A percentile compares a stretch with the other conserved stretches of the same genome.
Conservation (phyloP, 2,113 vertebrate genomes). For the Antechinus flavipes region DNA sequence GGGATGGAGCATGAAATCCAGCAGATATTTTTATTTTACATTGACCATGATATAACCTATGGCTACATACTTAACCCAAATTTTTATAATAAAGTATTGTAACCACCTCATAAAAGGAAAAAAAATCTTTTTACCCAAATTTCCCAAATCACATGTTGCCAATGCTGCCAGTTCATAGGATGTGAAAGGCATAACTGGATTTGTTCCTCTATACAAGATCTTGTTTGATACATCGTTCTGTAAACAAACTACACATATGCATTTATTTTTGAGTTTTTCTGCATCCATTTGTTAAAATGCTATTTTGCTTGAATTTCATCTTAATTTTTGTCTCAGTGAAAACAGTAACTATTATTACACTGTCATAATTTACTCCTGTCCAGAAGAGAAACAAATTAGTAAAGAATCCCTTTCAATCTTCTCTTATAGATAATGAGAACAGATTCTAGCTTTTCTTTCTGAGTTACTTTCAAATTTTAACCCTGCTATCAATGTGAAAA, state of each 20-base stretch:
- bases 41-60: too few relatives aligned
- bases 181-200: background rate
- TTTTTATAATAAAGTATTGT: background rate
- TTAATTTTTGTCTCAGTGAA: background rate
- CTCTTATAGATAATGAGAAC: background rate
- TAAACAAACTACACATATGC: background rate
- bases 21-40: background rate
- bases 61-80: too few relatives aligned
- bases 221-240: background rate
- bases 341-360: background rate
- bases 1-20: background rate
- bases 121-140: background rate
- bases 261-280: background rate
- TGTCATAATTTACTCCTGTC: background rate
- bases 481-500: background rate
- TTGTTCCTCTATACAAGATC: background rate
- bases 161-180: background rate
- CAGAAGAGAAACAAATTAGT: background rate
- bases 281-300: background rate
- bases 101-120: background rate
- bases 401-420: background rate
- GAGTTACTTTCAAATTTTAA: background rate
- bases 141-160: background rate
- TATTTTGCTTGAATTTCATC: constrained; percentile 9
- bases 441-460: background rate